phyloP scores from a whole-genome alignment of 2,888 invertebrate species.

The Ganaspis brasiliensis region DNA sequence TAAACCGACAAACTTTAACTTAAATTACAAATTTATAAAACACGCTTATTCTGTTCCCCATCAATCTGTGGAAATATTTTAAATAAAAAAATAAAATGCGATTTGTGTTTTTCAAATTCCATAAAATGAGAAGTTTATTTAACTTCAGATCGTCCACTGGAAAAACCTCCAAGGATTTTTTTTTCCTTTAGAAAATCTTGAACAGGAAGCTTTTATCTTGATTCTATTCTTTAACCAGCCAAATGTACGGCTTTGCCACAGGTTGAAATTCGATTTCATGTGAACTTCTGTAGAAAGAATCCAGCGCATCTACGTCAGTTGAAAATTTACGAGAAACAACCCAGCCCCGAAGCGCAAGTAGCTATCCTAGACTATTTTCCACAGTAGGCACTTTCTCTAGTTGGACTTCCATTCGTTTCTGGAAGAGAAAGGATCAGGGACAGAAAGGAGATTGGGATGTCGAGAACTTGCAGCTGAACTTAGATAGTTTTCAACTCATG shows the following conservation, averaged over 20 bases:
- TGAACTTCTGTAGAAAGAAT: constrained; percentile 34
- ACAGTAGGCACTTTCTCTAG: constrained; percentile 38
- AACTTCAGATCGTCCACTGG: too few species aligned
- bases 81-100: too few species aligned
- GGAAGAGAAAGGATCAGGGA: constrained; percentile 31
- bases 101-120: too few species aligned
- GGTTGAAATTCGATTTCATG: constrained; percentile 35
- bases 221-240: constrained; percentile 18
- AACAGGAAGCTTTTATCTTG: constrained; percentile 28
- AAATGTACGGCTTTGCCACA: constrained; percentile 31
- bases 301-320: constrained; percentile 32
- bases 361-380: constrained; percentile 15
- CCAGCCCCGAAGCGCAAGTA: constrained; percentile 15
- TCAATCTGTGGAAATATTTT: too few species aligned
- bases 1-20: too few species aligned
- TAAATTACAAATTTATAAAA: too few species aligned
- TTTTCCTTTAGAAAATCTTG: background rate
- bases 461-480: constrained; percentile 28
- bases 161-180: too few species aligned
- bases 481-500: constrained; percentile 28
- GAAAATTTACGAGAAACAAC: constrained; percentile 37
- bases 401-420: constrained; percentile 23
- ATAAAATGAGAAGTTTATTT: too few species aligned
- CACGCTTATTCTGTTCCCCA: too few species aligned
- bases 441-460: constrained; percentile 38